Evolutionary conservation across 1,140 invertebrate species (phyloP), one percentile per base, ranked within the genome.

Genomic region (Trichoplusia ni): DNA sequence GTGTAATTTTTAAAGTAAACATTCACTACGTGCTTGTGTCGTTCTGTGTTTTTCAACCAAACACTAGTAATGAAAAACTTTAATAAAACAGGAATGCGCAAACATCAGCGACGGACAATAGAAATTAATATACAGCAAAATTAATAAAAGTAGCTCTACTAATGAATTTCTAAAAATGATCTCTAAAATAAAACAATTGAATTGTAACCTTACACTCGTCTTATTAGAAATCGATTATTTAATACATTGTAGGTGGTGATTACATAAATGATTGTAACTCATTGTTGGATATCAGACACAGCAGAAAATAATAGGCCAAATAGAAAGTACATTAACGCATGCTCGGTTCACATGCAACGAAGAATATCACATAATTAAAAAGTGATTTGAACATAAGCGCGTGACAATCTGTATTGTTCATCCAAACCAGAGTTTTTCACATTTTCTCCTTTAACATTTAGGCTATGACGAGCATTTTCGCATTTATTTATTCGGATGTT

Each of bases 1-100:
- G 51, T 65, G 60, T 65, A 65, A 69, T 74, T 69, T 68, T 33
- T 46, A 64, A 75, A 62, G 67, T 61, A 71, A 74, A 77, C 75
- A 72, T 67, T 42, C 33, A 44, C 18, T 29, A 49, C 46, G 5
- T 29, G n/a, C n/a, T n/a, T n/a, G n/a, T n/a, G n/a, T n/a, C n/a
- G n/a, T n/a, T n/a, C n/a, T n/a, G n/a, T n/a, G n/a, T n/a, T n/a
- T n/a, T n/a, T n/a, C n/a, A n/a, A n/a, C n/a, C n/a, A n/a, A n/a
- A n/a, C n/a, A n/a, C n/a, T n/a, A n/a, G n/a, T n/a, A n/a, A n/a
- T n/a, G n/a, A n/a, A n/a, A n/a, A n/a, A n/a, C n/a, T n/a, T n/a
- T n/a, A n/a, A n/a, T n/a, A n/a, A n/a, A n/a, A n/a, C n/a, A n/a
- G n/a, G n/a, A n/a, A n/a, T n/a, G n/a, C n/a, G n/a, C n/a, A n/a